phyloP scores from a whole-genome alignment of 2,797 vertebrate species.

The Tachyglossus aculeatus region DNA sequence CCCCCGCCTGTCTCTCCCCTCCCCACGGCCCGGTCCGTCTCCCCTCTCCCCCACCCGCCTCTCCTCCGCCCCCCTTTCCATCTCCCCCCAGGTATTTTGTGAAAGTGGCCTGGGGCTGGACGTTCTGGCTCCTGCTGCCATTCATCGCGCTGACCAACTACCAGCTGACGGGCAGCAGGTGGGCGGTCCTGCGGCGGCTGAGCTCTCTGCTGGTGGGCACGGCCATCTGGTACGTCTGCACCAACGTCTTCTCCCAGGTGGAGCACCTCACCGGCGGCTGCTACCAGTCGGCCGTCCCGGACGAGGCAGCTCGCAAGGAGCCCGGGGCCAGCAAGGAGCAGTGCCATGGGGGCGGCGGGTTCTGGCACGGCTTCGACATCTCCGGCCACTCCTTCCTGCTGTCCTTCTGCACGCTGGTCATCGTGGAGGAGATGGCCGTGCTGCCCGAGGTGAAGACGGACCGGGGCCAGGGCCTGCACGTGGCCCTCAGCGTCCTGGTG shows the following conservation, averaged over 20 bases:
- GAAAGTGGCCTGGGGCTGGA: slow-evolving; percentile 96
- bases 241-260: slow-evolving; percentile 79
- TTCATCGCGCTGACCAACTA: slow-evolving; percentile 87
- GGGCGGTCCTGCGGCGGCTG: slow-evolving; percentile 76
- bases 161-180: slow-evolving; percentile 60
- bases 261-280: slow-evolving; percentile 87
- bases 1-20: too few species aligned
- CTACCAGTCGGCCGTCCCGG: slow-evolving; percentile 48
- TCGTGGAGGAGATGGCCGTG: slow-evolving; percentile 86
- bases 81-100: slow-evolving; percentile 88
- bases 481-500: slow-evolving; percentile 76
- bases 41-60: rapidly evolving
- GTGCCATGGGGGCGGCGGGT: slow-evolving; percentile 79
- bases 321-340: slow-evolving; percentile 72
- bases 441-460: slow-evolving; percentile 74
- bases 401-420: slow-evolving; percentile 87
- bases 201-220: slow-evolving; percentile 84
- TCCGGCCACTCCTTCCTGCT: slow-evolving; percentile 95
- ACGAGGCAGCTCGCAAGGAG: slow-evolving; percentile 30
- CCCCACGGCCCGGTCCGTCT: too few species aligned
- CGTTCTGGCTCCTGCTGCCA: slow-evolving; percentile 86
- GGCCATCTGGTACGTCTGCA: slow-evolving; percentile 85
- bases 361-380: slow-evolving; percentile 91
- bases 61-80: slow-evolving; percentile 20
- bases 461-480: slow-evolving; percentile 47